phyloP scores from a whole-genome alignment of 2,888 invertebrate species.

The Mantis religiosa region DNA sequence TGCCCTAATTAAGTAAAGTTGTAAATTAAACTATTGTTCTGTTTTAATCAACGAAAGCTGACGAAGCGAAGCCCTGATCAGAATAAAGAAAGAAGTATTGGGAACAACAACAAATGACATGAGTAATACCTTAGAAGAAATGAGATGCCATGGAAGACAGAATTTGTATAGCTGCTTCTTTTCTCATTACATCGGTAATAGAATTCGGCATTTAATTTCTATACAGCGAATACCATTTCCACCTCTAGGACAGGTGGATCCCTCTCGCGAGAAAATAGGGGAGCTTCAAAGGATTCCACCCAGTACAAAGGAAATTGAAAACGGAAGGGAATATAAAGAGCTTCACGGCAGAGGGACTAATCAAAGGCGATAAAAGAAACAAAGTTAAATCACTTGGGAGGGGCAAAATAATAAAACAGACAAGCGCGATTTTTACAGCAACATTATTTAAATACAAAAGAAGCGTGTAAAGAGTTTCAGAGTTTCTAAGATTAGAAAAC shows the following conservation, averaged over 20 bases:
- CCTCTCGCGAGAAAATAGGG: not conserved
- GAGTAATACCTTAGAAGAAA: not conserved
- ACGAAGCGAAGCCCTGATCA: not conserved
- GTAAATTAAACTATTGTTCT: not conserved
- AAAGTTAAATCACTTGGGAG: not conserved
- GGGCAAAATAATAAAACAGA: not conserved
- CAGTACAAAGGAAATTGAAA: not conserved
- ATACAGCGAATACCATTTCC: not conserved
- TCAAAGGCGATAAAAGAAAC: not conserved
- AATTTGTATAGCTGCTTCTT: not conserved
- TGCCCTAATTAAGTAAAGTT: not conserved
- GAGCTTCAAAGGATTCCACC: not conserved
- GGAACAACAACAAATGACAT: not conserved
- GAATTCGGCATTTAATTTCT: not conserved
- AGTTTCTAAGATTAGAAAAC: too few relatives aligned
- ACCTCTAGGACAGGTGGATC: not conserved
- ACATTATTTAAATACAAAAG: not conserved
- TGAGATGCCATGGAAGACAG: not conserved
- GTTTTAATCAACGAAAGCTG: not conserved
- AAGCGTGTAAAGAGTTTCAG: not conserved
- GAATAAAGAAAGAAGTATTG: not conserved
- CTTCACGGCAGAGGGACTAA: not conserved
- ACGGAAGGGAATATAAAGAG: not conserved
- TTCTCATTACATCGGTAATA: not conserved
- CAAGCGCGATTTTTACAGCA: not conserved